Conservation (phyloP, 2,888 invertebrate genomes). For the Agrochola lota region DNA sequence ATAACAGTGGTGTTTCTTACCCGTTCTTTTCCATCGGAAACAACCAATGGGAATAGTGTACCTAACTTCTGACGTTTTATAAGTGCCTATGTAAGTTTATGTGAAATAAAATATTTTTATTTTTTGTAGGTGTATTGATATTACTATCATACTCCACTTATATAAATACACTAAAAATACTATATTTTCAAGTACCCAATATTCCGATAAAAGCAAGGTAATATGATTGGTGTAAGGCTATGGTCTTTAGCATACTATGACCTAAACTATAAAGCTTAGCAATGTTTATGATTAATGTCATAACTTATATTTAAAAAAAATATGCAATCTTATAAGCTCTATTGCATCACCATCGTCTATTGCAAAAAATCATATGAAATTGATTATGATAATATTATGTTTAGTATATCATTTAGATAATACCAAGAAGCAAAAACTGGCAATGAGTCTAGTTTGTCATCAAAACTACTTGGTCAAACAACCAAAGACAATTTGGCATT, state of each 20-base stretch:
- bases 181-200: not conserved
- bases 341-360: conserved; percentile 5
- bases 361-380: not conserved
- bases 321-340: not conserved
- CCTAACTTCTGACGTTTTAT: too few relatives aligned
- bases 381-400: not conserved
- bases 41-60: too few relatives aligned
- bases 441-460: conserved; percentile 12
- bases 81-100: too few relatives aligned
- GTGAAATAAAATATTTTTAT: too few relatives aligned
- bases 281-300: not conserved
- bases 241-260: not conserved
- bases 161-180: not conserved
- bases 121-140: not conserved
- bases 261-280: not conserved
- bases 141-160: not conserved
- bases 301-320: not conserved
- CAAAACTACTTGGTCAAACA: conserved; percentile 39
- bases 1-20: too few relatives aligned
- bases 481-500: conserved; percentile 50
- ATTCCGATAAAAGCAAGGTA: not conserved
- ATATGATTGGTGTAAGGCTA: not conserved
- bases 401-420: not conserved
- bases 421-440: not conserved
- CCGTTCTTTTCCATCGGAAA: too few relatives aligned